Evolutionary conservation across 1,140 invertebrate species (phyloP).

Genomic region (Delia radicum): DNA sequence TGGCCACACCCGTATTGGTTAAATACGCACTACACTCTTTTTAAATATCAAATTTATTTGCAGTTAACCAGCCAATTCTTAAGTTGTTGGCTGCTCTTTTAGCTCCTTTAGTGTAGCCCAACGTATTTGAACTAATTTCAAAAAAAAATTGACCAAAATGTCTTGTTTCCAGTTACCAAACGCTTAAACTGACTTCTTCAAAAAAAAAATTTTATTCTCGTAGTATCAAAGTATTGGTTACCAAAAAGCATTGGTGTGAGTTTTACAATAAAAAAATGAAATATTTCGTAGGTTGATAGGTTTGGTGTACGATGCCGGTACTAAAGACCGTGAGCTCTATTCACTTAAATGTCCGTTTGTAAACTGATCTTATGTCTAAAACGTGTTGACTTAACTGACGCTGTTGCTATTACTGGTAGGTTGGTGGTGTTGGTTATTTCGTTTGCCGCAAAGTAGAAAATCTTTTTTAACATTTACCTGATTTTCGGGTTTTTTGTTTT

Average conservation of each 20-base stretch:
- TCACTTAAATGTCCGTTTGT: conserved; percentile 17
- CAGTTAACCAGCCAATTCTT: not conserved
- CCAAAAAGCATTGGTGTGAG: not conserved
- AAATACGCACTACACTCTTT: not conserved
- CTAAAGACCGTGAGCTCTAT: conserved; percentile 3
- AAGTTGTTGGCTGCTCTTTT: not conserved
- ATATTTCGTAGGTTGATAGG: not conserved
- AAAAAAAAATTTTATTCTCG: not conserved
- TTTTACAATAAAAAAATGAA: not conserved
- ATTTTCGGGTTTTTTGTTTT: conserved; percentile 11
- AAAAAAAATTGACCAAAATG: not conserved
- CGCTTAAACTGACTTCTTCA: not conserved
- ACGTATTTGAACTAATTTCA: not conserved
- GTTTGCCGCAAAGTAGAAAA: conserved; percentile 14
- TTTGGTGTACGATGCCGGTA: not conserved
- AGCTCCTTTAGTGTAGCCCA: conserved; percentile 3
- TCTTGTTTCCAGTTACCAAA: not conserved
- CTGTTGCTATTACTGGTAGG: not conserved
- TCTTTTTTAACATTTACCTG: conserved; percentile 5
- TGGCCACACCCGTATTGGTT: not conserved
- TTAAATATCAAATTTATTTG: not conserved
- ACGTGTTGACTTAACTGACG: conserved; percentile 22
- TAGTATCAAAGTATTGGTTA: not conserved
- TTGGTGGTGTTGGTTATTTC: conserved; percentile 4
- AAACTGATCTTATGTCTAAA: conserved; percentile 21